These are phyloP conservation scores for Aporophyla lueneburgensis DNA, from an alignment of 2,888 invertebrate genomes.

Conservation along the genomic window DNA sequence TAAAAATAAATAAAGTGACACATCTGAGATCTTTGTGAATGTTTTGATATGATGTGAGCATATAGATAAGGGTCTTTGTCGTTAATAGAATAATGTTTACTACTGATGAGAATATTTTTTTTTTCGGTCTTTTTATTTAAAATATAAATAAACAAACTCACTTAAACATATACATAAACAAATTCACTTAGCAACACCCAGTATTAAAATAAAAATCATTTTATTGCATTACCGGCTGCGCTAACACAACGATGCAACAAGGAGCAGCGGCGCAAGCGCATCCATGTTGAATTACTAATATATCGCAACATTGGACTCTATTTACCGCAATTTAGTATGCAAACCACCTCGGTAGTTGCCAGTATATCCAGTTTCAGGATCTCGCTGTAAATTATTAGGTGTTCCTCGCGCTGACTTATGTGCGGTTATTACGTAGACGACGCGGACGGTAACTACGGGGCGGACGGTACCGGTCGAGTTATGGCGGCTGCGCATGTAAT, in stretches of 20 bases:
- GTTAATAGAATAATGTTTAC: slow-evolving; percentile 33
- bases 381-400: slow-evolving; percentile 72
- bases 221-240: slow-evolving; percentile 46
- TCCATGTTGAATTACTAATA: slow-evolving; percentile 35
- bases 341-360: slow-evolving; percentile 47
- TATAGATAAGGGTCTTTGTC: slow-evolving; percentile 37
- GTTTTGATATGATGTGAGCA: slow-evolving; percentile 32
- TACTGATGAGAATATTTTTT: slow-evolving; percentile 16
- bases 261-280: slow-evolving; percentile 21
- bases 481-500: slow-evolving; percentile 67
- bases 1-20: slow-evolving; percentile 56
- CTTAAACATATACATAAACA: slow-evolving; percentile 33
- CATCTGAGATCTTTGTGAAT: slow-evolving; percentile 46
- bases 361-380: slow-evolving; percentile 67
- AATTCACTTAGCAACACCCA: slow-evolving; percentile 36
- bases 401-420: slow-evolving; percentile 69
- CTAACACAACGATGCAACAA: slow-evolving; percentile 50
- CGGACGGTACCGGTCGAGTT: slow-evolving; percentile 65
- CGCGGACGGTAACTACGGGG: slow-evolving; percentile 50
- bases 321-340: slow-evolving; percentile 60
- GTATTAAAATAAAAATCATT: slow-evolving; percentile 37
- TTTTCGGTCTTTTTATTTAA: slow-evolving; percentile 16
- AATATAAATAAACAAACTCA: slow-evolving; percentile 19
- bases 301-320: slow-evolving; percentile 40
- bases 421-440: slow-evolving; percentile 70